A percentile compares a stretch with the other conserved stretches of the same genome.
phyloP scores from a whole-genome alignment of 2,888 invertebrate species.

The Scaptomyza reducta region DNA sequence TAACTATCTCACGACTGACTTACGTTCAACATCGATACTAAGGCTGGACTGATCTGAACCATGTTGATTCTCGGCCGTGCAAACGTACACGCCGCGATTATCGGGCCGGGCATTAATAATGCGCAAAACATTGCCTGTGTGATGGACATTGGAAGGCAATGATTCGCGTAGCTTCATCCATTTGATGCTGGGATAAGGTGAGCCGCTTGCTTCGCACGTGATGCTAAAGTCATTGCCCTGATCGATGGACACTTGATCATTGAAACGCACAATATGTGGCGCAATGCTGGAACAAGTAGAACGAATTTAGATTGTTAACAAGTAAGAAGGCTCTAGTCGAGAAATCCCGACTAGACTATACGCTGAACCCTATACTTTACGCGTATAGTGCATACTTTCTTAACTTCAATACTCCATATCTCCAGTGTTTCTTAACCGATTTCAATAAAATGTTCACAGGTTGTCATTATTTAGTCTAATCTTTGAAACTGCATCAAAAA shows the following conservation, averaged over 20 bases:
- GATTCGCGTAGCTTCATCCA: slow-evolving; percentile 90
- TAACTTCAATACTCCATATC: no score
- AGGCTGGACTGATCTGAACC: slow-evolving; percentile 88
- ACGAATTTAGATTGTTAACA: background rate
- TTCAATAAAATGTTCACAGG: no score
- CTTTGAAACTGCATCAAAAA: no score
- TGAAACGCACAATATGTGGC: slow-evolving; percentile 74
- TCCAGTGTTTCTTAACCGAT: no score
- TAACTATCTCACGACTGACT: slow-evolving; percentile 81
- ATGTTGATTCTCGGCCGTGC: slow-evolving; percentile 88
- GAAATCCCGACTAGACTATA: no score
- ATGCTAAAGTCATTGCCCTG: slow-evolving; percentile 86
- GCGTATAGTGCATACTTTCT: no score
- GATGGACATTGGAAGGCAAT: slow-evolving; percentile 87
- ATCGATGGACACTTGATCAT: slow-evolving; percentile 83
- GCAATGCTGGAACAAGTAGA: slow-evolving; percentile 40
- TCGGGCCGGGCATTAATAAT: slow-evolving; percentile 88
- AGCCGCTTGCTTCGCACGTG: slow-evolving; percentile 90
- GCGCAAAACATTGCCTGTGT: slow-evolving; percentile 87
- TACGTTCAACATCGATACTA: slow-evolving; percentile 93
- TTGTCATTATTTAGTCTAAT: no score
- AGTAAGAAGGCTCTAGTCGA: no score
- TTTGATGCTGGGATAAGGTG: slow-evolving; percentile 90
- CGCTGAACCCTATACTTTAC: no score
- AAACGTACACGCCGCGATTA: slow-evolving; percentile 94